Conservation (phyloP, 2,888 invertebrate species). For the Rotaria socialis region DNA sequence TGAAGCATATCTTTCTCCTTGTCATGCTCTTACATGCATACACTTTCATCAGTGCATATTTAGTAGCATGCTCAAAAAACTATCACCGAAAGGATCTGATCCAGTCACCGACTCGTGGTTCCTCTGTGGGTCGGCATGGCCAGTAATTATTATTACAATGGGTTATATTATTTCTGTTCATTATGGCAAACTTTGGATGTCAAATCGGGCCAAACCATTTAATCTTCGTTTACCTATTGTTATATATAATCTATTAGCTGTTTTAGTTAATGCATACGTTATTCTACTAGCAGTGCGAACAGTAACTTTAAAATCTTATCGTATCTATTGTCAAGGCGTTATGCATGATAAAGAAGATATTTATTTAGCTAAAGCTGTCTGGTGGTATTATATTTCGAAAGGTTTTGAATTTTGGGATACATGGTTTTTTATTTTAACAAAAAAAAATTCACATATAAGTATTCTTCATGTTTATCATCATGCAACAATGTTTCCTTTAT, state of each 20-base stretch:
- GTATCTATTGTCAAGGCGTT: constrained; percentile 20
- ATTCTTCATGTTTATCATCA: constrained; percentile 59
- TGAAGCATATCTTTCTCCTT: neutral
- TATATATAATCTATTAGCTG: neutral
- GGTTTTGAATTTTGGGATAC: constrained; percentile 42
- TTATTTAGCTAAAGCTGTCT: neutral
- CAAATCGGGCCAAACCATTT: neutral
- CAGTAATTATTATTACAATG: neutral
- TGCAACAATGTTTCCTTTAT: constrained; percentile 56
- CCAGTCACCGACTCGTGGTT: neutral
- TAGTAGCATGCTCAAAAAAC: neutral
- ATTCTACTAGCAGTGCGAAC: neutral
- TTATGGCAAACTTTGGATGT: neutral
- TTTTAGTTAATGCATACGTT: neutral
- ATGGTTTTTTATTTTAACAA: constrained; percentile 55
- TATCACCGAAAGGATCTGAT: constrained; percentile 4
- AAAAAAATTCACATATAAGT: constrained; percentile 56
- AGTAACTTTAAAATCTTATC: neutral
- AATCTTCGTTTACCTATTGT: neutral
- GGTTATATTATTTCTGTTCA: neutral
- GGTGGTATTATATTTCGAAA: constrained; percentile 43
- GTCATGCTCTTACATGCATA: neutral
- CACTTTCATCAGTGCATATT: neutral
- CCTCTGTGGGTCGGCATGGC: neutral
- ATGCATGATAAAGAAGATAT: neutral